These are phyloP conservation scores for Chironomus riparius DNA, from an alignment of 2,888 invertebrate species.

Conservation along the genomic window DNA sequence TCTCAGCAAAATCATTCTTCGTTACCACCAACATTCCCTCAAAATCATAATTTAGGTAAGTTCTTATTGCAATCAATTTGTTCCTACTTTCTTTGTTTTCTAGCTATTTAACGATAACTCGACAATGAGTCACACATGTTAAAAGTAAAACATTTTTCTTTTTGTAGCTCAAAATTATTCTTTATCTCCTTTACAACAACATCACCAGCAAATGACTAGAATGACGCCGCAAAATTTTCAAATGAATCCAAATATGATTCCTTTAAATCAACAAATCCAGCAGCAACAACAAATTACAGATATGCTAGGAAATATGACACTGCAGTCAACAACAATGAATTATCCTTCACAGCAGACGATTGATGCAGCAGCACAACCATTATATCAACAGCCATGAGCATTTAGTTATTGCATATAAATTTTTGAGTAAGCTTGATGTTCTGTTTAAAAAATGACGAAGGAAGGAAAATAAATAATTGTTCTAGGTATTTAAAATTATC, in stretches of 20 bases:
- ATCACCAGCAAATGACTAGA: not conserved
- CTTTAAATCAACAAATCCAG: not conserved
- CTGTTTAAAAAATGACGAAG: too few species aligned
- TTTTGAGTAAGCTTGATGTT: too few species aligned
- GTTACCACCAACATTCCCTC: not conserved
- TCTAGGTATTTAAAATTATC: too few species aligned
- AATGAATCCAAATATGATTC: constrained; percentile 2
- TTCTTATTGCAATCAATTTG: too few species aligned
- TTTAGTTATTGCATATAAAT: too few species aligned
- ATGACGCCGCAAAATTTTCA: not conserved
- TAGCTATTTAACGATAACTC: too few species aligned
- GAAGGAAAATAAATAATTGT: too few species aligned
- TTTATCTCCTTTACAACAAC: not conserved
- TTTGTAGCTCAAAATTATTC: constrained; percentile 1
- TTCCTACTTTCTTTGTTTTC: too few species aligned
- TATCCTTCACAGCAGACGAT: constrained; percentile 26
- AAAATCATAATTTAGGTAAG: not conserved
- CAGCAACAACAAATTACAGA: constrained; percentile 1
- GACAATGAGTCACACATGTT: too few species aligned
- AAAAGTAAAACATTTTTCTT: not conserved
- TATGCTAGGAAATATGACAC: constrained; percentile 24
- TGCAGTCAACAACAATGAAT: constrained; percentile 27
- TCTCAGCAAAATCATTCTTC: constrained; percentile 20
- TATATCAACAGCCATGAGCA: constrained; percentile 7
- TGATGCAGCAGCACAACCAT: constrained; percentile 27